Evolutionary conservation across 2,797 vertebrate species (phyloP).

Genomic region (Enteromius trimaculatus): DNA sequence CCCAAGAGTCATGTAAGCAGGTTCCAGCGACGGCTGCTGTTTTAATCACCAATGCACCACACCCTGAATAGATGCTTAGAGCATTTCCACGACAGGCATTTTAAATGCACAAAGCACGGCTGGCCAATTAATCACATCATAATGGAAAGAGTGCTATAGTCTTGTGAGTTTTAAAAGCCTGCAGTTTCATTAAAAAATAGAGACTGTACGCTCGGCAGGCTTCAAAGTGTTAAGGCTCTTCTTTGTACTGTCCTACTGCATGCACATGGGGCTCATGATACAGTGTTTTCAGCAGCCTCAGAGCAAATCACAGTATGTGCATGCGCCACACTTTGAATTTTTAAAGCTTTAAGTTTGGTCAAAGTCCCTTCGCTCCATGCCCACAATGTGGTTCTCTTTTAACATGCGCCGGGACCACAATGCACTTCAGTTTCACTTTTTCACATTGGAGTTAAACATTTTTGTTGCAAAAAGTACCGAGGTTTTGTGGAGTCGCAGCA

Average conservation of each 20-base stretch:
- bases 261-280: slow-evolving; percentile 15
- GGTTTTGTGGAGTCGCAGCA: background rate
- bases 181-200: background rate
- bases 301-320: slow-evolving; percentile 2
- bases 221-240: slow-evolving; percentile 6
- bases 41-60: slow-evolving; percentile 29
- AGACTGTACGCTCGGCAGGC: background rate
- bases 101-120: background rate
- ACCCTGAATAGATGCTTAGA: slow-evolving; percentile 14
- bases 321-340: background rate
- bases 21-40: background rate
- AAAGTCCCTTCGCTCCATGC: slow-evolving; percentile 11
- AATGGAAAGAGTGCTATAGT: background rate
- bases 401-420: background rate
- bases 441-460: slow-evolving; percentile 1
- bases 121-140: background rate
- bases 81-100: slow-evolving; percentile 8
- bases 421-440: background rate
- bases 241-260: slow-evolving; percentile 29
- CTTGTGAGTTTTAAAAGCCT: slow-evolving; percentile 16
- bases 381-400: background rate
- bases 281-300: slow-evolving; percentile 4
- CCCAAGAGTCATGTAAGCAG: background rate
- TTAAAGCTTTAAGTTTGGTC: slow-evolving; percentile 20
- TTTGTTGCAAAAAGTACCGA: background rate